Evolutionary conservation across 2,113 vertebrate genomes (phyloP), one percentile per base, ranked within the genome.

Genomic region (Amblyornis subalaris): DNA sequence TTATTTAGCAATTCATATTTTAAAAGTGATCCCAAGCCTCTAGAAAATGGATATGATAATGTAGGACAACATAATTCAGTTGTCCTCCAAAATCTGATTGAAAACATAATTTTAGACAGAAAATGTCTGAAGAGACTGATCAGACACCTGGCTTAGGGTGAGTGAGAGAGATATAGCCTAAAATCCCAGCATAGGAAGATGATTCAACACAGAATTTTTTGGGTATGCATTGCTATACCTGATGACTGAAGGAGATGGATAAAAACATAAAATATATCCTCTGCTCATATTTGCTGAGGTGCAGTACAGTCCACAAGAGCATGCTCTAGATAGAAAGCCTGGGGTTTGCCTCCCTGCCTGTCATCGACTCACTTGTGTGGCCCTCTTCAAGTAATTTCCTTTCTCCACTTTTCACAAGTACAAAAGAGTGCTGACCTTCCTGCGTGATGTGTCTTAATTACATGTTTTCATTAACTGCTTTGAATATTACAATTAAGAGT

Each of bases 401-500:
- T 81, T 89, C 74, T 91, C 29, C 3, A 6, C n/a, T 75, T 89
- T 87, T 85, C 66, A 62, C 53, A 72, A 72, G 42, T 83, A 76
- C 38, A 31, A 54, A 89, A 91, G 64, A 79, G 51, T 35, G 61
- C 77, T 91, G 81, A 89, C 70, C 66, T 94, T 95, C 45, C 54
- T 73, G 18, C 72, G 57, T 61, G 48, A 57, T 65, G 8, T 83
- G 17, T 72, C 74, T 87, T 89, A 94, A 87, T 94, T 45, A 45
- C 12, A 18, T 47, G 38, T 65, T 88, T 86, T 78, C 82, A 86
- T 93, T 92, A 80, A 83, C 31, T 81, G 36, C 19, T 82, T 89
- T 94, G 47, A 92, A 85, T 87, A 38, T 53, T 91, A 6, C 84
- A 94, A 91, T 92, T 73, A 89, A 84, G 15, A 62, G 12, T 90